phyloP scores from a whole-genome alignment of 2,797 vertebrate species.

The Hoplostethus atlanticus region DNA sequence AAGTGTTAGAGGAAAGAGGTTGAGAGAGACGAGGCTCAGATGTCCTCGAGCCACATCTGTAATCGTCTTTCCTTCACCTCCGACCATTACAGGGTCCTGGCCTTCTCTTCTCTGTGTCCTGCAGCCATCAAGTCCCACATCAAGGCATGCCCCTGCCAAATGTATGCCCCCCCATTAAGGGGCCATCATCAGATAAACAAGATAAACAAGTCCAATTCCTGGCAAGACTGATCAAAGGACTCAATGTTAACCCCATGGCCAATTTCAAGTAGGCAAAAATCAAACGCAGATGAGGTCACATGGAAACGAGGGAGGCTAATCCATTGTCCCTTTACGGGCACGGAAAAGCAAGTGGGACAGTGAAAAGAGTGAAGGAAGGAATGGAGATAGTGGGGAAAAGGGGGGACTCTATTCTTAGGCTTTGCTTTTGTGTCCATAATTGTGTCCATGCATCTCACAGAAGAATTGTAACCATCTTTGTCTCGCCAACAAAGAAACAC shows the following conservation, averaged over 20 bases:
- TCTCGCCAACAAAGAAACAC: slow-evolving; percentile 8
- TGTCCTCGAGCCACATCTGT: slow-evolving; percentile 80
- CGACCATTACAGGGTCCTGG: slow-evolving; percentile 70
- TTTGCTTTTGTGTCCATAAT: slow-evolving; percentile 3
- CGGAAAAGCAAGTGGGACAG: slow-evolving; percentile 54
- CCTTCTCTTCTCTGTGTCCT: slow-evolving; percentile 72
- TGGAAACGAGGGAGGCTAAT: slow-evolving; percentile 60
- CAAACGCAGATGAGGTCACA: slow-evolving; percentile 84
- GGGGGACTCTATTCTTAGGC: not conserved
- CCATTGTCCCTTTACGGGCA: slow-evolving; percentile 69
- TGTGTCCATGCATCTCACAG: slow-evolving; percentile 9
- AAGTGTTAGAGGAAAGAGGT: slow-evolving; percentile 67
- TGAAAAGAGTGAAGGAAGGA: slow-evolving; percentile 35
- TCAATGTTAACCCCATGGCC: slow-evolving; percentile 78
- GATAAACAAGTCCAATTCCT: slow-evolving; percentile 86
- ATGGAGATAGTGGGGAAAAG: slow-evolving; percentile 38
- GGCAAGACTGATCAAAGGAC: slow-evolving; percentile 84
- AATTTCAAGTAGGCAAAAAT: slow-evolving; percentile 82
- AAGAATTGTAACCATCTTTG: not conserved
- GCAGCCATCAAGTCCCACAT: slow-evolving; percentile 79
- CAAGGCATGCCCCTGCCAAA: slow-evolving; percentile 79
- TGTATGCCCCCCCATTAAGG: slow-evolving; percentile 78
- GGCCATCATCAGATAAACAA: slow-evolving; percentile 87
- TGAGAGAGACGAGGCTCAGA: slow-evolving; percentile 74
- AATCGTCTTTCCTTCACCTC: slow-evolving; percentile 82